Percentiles rank a stretch among this genome's conserved stretches.
Conservation (phyloP, 2,113 vertebrate genomes). For the Silurus glanis region DNA sequence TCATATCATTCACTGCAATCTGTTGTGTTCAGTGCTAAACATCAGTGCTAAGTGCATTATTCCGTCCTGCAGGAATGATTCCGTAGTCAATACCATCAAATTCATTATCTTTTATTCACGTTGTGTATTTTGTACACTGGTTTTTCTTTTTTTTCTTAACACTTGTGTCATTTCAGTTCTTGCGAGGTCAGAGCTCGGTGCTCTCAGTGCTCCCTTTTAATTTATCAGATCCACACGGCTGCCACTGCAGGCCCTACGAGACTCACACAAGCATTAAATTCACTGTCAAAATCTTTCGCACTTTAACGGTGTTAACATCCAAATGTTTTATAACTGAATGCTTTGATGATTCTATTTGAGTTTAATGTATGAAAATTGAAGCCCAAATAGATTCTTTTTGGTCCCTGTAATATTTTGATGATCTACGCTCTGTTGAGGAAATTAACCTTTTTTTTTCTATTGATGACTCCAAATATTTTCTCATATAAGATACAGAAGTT, state of each 20-base stretch:
- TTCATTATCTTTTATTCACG: not conserved
- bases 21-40: not conserved
- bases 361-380: constrained; percentile 4
- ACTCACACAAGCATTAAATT: constrained; percentile 17
- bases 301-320: not conserved
- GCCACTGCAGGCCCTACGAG: not conserved
- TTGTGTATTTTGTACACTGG: not conserved
- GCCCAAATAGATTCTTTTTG: not conserved
- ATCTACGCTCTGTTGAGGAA: not conserved
- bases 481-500: not conserved
- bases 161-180: too few species aligned
- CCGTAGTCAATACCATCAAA: not conserved
- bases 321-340: not conserved
- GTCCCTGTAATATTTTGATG: not conserved
- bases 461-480: not conserved
- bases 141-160: too few species aligned
- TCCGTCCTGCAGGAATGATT: not conserved
- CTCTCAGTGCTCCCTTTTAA: not conserved
- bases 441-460: not conserved
- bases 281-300: not conserved
- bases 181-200: too few species aligned
- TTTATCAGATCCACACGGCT: constrained; percentile 6
- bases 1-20: constrained; percentile 17
- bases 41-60: not conserved
- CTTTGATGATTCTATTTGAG: constrained; percentile 11